phyloP scores from a whole-genome alignment of 1,140 invertebrate species.

The Notospermus geniculatus region DNA sequence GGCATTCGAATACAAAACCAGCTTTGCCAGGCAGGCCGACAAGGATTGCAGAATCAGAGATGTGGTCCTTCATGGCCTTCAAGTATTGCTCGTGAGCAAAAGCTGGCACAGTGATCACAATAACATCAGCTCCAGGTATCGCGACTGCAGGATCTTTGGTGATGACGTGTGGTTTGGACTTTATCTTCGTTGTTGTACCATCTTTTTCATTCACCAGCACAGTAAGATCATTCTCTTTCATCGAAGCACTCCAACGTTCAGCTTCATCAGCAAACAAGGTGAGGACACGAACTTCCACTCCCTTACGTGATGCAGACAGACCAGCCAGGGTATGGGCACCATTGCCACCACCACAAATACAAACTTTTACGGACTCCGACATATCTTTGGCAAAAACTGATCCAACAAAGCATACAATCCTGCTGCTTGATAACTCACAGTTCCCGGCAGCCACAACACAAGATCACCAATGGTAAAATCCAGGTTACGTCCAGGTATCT shows the following conservation, averaged over 20 bases:
- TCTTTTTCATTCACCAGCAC: constrained; percentile 28
- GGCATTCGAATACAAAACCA: no score
- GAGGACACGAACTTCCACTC: constrained; percentile 35
- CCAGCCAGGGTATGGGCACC: constrained; percentile 39
- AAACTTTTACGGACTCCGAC: constrained; percentile 19
- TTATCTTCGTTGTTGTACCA: constrained; percentile 21
- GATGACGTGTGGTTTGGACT: constrained; percentile 24
- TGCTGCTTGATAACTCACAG: no score
- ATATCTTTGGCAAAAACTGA: no score
- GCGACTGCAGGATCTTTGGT: constrained; percentile 33
- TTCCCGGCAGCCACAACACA: no score
- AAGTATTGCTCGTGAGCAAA: no score
- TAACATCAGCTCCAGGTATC: constrained; percentile 21
- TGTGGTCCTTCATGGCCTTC: no score
- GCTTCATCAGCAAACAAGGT: constrained; percentile 40
- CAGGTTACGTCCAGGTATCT: no score
- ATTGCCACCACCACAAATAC: constrained; percentile 40
- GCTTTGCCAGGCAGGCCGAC: no score
- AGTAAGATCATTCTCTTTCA: constrained; percentile 24
- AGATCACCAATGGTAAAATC: no score
- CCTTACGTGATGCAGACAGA: constrained; percentile 29
- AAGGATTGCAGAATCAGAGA: no score
- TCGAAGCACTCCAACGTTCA: constrained; percentile 30
- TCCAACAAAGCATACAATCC: no score
- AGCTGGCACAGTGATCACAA: no score